Evolutionary conservation across 2,113 vertebrate species (phyloP).

Genomic region (Halichoerus grypus): DNA sequence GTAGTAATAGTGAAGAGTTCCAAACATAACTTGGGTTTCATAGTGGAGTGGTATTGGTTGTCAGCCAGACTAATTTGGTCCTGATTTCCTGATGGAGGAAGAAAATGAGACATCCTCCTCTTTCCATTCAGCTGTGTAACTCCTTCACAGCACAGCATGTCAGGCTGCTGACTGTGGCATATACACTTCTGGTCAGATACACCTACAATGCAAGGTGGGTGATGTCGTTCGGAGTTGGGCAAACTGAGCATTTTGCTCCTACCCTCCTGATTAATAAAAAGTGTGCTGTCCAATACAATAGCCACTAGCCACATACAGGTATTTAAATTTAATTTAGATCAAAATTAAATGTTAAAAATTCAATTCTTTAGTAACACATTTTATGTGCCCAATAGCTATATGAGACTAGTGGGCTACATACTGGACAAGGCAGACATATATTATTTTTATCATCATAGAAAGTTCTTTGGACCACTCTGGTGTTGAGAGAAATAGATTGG

Average conservation of each 20-base stretch:
- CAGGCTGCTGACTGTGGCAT: background rate
- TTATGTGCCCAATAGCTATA: background rate
- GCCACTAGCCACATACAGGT: background rate
- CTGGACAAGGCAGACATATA: background rate
- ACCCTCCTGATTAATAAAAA: background rate
- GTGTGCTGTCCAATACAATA: background rate
- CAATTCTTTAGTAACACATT: background rate
- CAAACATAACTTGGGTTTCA: background rate
- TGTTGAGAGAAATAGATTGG: background rate
- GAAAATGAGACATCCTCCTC: background rate
- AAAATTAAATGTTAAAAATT: background rate
- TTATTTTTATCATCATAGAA: background rate
- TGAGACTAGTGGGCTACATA: background rate
- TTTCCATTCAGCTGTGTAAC: background rate
- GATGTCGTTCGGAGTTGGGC: background rate
- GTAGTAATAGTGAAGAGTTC: background rate
- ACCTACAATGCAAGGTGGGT: accelerated
- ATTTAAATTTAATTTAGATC: background rate
- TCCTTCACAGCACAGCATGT: background rate
- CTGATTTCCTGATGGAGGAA: background rate
- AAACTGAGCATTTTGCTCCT: background rate
- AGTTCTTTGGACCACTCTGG: background rate
- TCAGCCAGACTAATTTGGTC: background rate
- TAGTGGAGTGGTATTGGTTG: background rate
- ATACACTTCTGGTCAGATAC: accelerated